Conservation (phyloP, 2,888 invertebrate species). For the Machimus atricapillus region DNA sequence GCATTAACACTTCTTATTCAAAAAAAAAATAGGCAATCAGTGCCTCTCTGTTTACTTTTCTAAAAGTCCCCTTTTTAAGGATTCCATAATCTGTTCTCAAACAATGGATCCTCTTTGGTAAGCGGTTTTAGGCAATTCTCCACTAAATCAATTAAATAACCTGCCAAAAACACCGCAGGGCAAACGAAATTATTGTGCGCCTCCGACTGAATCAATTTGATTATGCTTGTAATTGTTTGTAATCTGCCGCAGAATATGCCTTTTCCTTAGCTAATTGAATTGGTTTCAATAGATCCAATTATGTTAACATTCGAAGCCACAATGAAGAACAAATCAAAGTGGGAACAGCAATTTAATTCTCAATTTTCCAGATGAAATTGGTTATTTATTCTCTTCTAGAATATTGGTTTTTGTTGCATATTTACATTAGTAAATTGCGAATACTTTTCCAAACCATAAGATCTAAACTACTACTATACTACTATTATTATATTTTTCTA, state of each 20-base stretch:
- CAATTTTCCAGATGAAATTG: neutral
- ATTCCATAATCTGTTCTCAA: neutral
- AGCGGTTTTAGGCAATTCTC: neutral
- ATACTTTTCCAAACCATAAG: no score
- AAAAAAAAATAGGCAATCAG: neutral
- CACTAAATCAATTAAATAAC: neutral
- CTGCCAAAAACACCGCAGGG: neutral
- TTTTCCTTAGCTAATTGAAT: neutral
- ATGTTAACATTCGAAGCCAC: neutral
- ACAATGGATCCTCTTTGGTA: neutral
- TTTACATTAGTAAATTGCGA: neutral
- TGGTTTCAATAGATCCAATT: neutral
- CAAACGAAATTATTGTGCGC: neutral
- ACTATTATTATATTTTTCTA: no score
- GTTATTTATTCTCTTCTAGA: neutral
- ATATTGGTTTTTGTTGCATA: neutral
- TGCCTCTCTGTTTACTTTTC: neutral
- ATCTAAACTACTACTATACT: no score
- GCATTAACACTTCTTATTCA: neutral
- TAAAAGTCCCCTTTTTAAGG: neutral
- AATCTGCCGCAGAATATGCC: neutral
- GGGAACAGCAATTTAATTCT: neutral
- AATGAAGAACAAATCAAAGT: neutral
- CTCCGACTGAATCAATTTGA: neutral
- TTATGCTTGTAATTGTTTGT: neutral